phyloP scores from a whole-genome alignment of 2,888 invertebrate genomes.

The Macaria notata region DNA sequence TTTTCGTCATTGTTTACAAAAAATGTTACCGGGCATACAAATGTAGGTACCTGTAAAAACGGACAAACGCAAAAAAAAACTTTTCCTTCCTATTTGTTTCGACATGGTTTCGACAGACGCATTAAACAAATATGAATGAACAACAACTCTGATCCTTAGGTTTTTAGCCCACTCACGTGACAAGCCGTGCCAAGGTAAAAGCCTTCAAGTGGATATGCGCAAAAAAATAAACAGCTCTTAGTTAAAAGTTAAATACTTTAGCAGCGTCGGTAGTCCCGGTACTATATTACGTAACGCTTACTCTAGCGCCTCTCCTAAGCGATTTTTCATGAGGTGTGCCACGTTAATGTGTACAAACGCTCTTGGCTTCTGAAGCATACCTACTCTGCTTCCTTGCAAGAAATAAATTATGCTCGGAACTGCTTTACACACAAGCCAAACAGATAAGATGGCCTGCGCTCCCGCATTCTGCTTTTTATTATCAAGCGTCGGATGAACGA shows the following conservation, averaged over 20 bases:
- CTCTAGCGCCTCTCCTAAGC: slow-evolving; percentile 69
- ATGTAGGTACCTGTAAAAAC: too few relatives aligned
- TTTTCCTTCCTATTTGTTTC: too few relatives aligned
- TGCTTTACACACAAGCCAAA: slow-evolving; percentile 60
- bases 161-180: too few relatives aligned
- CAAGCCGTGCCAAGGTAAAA: too few relatives aligned
- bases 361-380: slow-evolving; percentile 68
- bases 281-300: slow-evolving; percentile 50
- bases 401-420: slow-evolving; percentile 76
- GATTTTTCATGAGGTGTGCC: slow-evolving; percentile 78
- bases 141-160: too few relatives aligned
- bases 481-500: slow-evolving; percentile 30
- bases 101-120: too few relatives aligned
- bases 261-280: slow-evolving; percentile 37
- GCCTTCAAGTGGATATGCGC: slow-evolving; percentile 3
- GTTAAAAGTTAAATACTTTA: slow-evolving; percentile 35
- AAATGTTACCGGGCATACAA: too few relatives aligned
- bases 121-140: too few relatives aligned
- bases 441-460: slow-evolving; percentile 52
- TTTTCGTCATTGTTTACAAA: too few relatives aligned
- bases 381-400: slow-evolving; percentile 70
- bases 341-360: slow-evolving; percentile 79
- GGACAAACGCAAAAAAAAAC: too few relatives aligned
- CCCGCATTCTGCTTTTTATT: slow-evolving; percentile 31
- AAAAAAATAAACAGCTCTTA: slow-evolving; percentile 29